Evolutionary conservation across 2,888 invertebrate genomes (phyloP), one percentile per base, ranked within the genome.

Genomic region (Alcis repandata): DNA sequence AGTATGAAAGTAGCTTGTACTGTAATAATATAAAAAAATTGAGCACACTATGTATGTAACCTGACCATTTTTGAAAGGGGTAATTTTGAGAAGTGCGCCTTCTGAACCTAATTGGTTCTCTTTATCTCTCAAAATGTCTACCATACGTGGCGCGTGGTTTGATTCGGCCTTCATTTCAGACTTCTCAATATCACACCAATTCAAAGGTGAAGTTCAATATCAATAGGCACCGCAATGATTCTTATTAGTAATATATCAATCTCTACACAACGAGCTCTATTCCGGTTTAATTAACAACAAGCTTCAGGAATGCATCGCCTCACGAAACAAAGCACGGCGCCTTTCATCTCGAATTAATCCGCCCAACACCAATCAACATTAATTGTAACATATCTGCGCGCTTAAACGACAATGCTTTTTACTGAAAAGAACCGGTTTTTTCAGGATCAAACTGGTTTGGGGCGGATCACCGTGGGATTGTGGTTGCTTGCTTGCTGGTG

Each of bases 301-400:
- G 58, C 40, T 57, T 7, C 61, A 46, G 49, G 17, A 22, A 38
- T 45, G 48, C 49, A 15, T 40, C 56, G 40, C 51, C 62, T 13
- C 40, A 61, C 58, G 53, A 49, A 51, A 57, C 57, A 51, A 46
- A 38, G 27, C 20, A 22, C 65, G 63, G 67, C 65, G 11, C n/a
- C 59, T 68, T 68, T 72, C 46, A 67, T 71, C 71, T 64, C 60
- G 64, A 71, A 74, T 67, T 63, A 63, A 72, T 66, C 70, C 59
- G 33, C 40, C 43, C 49, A 54, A 68, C 70, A 66, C 63, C 67
- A 71, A 74, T 72, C 67, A 74, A 63, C 63, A 19, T 59, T 71
- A 70, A 72, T 71, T 74, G 74, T 64, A 63, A 74, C 60, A 10
- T 48, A 71, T 63, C 69, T 69, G 59, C 57, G 61, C 66, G 57